These are phyloP conservation scores for Drosophila koepferae DNA, from an alignment of 2,888 invertebrate species.

Conservation along the genomic window DNA sequence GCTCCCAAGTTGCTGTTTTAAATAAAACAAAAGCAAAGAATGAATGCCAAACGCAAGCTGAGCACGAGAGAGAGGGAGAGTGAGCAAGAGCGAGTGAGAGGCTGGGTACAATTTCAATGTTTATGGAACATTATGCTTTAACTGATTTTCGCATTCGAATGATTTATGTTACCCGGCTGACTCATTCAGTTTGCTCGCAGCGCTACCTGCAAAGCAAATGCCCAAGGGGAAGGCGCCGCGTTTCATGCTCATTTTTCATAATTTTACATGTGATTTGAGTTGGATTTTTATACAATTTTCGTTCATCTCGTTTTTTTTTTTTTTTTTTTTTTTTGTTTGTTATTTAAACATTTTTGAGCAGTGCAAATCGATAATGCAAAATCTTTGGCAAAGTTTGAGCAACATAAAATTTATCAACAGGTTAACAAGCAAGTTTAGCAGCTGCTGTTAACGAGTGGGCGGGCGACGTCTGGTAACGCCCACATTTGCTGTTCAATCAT, in stretches of 20 bases:
- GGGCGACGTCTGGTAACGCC: constrained; percentile 22
- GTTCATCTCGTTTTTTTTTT: background rate
- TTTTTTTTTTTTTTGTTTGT: background rate
- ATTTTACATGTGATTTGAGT: constrained; percentile 74
- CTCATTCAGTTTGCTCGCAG: constrained; percentile 61
- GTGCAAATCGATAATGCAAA: constrained; percentile 66
- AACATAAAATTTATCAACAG: constrained; percentile 74
- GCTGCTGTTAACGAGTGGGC: constrained; percentile 47
- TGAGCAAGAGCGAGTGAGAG: background rate
- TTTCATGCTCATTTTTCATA: constrained; percentile 70
- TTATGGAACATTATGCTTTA: constrained; percentile 69
- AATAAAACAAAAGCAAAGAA: constrained; percentile 14
- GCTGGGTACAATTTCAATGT: constrained; percentile 28
- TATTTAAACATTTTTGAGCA: background rate
- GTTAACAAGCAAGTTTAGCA: constrained; percentile 71
- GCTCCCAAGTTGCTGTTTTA: constrained; percentile 41
- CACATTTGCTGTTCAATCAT: constrained; percentile 69
- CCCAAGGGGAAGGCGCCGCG: constrained; percentile 45
- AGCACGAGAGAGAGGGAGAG: background rate
- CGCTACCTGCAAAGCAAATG: constrained; percentile 37
- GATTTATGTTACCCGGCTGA: constrained; percentile 76
- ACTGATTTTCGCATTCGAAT: constrained; percentile 77
- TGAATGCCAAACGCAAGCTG: constrained; percentile 8
- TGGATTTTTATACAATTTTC: constrained; percentile 13
- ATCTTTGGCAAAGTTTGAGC: constrained; percentile 41